A percentile compares a stretch with the other conserved stretches of the same genome.
phyloP scores from a whole-genome alignment of 2,797 vertebrate species.

The Pangasius larnaudii region DNA sequence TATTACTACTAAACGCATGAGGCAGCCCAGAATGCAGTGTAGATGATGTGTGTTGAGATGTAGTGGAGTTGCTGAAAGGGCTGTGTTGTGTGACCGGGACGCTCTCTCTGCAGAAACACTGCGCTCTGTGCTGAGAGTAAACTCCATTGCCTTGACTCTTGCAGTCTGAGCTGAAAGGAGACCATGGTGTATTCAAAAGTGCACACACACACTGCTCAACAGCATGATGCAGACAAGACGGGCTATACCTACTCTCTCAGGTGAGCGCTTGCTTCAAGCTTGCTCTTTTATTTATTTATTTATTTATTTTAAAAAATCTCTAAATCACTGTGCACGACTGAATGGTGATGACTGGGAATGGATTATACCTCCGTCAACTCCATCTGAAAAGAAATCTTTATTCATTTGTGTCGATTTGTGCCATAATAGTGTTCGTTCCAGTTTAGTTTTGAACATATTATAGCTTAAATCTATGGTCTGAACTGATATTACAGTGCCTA shows the following conservation, averaged over 20 bases:
- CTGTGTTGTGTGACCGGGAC: background rate
- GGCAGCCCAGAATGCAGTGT: background rate
- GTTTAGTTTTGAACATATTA: background rate
- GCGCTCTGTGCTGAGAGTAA: slow-evolving; percentile 3
- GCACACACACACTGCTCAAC: slow-evolving; percentile 13
- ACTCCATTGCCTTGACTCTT: slow-evolving; percentile 24
- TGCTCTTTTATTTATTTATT: background rate
- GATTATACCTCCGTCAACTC: background rate
- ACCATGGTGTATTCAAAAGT: slow-evolving; percentile 33
- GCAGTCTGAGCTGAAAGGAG: slow-evolving; percentile 41
- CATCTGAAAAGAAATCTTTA: background rate
- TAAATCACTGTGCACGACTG: too few species aligned
- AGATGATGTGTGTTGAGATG: background rate
- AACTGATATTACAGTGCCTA: too few species aligned
- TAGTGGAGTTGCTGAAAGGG: background rate
- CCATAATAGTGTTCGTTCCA: background rate
- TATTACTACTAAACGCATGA: background rate
- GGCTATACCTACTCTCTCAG: slow-evolving; percentile 52
- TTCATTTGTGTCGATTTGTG: background rate
- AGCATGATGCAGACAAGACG: slow-evolving; percentile 35
- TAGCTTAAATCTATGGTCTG: background rate
- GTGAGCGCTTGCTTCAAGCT: slow-evolving; percentile 28
- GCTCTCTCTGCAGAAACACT: slow-evolving; percentile 27
- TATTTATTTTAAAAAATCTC: too few species aligned
- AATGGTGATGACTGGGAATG: background rate